These are phyloP conservation scores for Eulacestoma nigropectus DNA, from an alignment of 2,113 vertebrate species.

Conservation along the genomic window DNA sequence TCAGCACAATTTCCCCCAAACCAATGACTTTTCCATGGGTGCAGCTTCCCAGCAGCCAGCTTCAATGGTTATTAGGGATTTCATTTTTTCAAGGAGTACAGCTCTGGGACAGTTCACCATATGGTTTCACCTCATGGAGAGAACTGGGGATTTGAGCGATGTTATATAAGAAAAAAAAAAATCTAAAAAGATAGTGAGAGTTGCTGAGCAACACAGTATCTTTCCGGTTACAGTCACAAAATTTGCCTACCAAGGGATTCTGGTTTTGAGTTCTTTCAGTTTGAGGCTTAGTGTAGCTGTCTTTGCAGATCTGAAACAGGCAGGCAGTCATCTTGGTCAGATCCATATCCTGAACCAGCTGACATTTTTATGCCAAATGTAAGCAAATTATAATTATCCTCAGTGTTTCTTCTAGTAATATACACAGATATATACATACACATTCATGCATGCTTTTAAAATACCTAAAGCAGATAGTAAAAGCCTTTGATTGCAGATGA, in stretches of 20 bases:
- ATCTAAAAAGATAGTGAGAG: neutral
- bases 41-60: neutral
- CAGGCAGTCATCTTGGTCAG: neutral
- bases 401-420: neutral
- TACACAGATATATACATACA: neutral
- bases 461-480: neutral
- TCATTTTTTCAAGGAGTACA: neutral
- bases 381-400: neutral
- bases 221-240: neutral
- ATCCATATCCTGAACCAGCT: neutral
- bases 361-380: neutral
- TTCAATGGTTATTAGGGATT: neutral
- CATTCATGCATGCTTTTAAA: neutral
- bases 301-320: neutral
- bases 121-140: neutral
- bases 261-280: slow-evolving; percentile 1
- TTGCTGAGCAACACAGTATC: slow-evolving; percentile 26
- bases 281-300: neutral
- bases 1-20: neutral
- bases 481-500: neutral
- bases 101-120: neutral
- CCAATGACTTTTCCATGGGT: neutral
- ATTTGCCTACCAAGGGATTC: slow-evolving; percentile 10
- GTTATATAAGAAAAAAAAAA: neutral
- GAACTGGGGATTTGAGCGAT: neutral